Evolutionary conservation across 1,140 invertebrate genomes (phyloP), one percentile per base, ranked within the genome.

Genomic region (Nephila pilipes): DNA sequence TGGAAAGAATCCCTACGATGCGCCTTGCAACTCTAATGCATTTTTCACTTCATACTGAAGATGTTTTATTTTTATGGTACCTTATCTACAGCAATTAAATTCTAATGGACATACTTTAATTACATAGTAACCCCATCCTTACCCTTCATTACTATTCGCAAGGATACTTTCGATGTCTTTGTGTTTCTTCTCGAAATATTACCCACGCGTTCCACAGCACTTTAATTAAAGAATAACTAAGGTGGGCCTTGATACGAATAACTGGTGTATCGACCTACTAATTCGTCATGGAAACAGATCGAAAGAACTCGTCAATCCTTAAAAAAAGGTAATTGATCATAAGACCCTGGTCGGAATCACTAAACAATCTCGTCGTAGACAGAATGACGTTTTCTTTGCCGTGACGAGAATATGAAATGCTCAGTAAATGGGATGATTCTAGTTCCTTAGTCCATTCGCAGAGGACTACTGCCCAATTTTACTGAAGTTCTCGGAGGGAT

Each of bases 151-250:
- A 55, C 38, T 54, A 81, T 81, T 81, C 80, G 80, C 8, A 46
- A n/a, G 46, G 18, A 14, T 81, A 29, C 22, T 55, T 46, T 81
- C 29, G 14, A 81, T 81, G 46, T 55, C 80, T 81, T 46, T 20
- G 38, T 29, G 75, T 32, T 29, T 81, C 29, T 36, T 18, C 29
- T 75, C 69, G 25, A 75, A 75, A 20, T 46, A 81, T 55, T 54
- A 25, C 80, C 38, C 80, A 12, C 16, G 46, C 46, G n/a, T 75
- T 75, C 5, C 25, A 55, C n/a, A n/a, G 25, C 36, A n/a, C 38
- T 58, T 32, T 85, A 85, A 85, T 85, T 85, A 85, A 85, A 36
- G 83, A 60, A 85, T 60, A n/a, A 60, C 57, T 85, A n/a, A 58
- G 54, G 83, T 29, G 57, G 55, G 55, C 46, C 29, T 57, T 32